Percentiles rank a stretch among this genome's conserved stretches.
Evolutionary conservation across 2,888 invertebrate genomes (phyloP).

Genomic region (Heliothis peltigera): DNA sequence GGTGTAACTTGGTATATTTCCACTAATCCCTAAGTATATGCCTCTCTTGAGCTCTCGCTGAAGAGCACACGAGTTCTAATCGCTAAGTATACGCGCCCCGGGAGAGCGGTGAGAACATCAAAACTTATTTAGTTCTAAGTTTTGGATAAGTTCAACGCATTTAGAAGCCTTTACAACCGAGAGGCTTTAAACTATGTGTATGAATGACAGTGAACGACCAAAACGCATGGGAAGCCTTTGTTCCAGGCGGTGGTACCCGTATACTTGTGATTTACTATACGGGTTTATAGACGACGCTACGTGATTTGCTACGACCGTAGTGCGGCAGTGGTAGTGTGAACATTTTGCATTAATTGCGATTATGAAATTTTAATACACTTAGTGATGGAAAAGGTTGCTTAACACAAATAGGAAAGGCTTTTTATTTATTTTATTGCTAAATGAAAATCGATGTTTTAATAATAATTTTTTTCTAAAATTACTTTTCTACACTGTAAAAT

Average conservation of each 20-base stretch:
- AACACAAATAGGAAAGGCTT: no score
- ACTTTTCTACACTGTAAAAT: no score
- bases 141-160: conserved; percentile 47
- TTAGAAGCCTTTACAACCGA: conserved; percentile 35
- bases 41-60: conserved; percentile 15
- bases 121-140: conserved; percentile 55
- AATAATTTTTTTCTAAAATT: no score
- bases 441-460: no score
- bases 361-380: not conserved
- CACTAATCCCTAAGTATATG: conserved; percentile 29
- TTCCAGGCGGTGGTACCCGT: conserved; percentile 12
- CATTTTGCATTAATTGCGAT: not conserved
- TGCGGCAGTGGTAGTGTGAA: not conserved
- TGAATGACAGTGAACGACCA: conserved; percentile 39
- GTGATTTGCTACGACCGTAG: not conserved
- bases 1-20: conserved; percentile 13
- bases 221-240: conserved; percentile 21
- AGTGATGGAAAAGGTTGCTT: no score
- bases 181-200: conserved; percentile 44
- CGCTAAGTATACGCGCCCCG: conserved; percentile 49
- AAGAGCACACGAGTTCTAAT: conserved; percentile 47
- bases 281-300: not conserved
- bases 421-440: no score
- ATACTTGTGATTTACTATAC: conserved; percentile 1
- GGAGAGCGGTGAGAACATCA: conserved; percentile 51